Base-by-base conservation (phyloP, 2,797 vertebrate species). In the Triplophysa yarkandensis region DNA sequence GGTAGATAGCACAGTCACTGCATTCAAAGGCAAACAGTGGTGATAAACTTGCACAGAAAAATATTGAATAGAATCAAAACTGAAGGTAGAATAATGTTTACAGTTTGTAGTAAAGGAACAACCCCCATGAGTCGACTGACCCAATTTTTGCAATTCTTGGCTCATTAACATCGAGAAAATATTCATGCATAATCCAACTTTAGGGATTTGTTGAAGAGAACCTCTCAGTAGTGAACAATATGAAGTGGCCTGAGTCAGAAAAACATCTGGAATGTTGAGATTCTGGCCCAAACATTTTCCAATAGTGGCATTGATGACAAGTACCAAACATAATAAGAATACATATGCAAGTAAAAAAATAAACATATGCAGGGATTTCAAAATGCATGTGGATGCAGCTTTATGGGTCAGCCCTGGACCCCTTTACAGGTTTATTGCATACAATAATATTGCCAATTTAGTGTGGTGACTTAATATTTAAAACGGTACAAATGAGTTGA, bases 21-120 rank as follows among this genome's bases (percentile, higher is more conserved):
- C 17, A 61, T 84, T 83, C 74, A 86, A 91, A 92, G 89, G 90
- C 90, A 91, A 87, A 87, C 55, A 80, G 81, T 84, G 87, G 89
- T 91, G 87, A 86, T 68, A 83, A 87, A 86, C 74, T n/a, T 43
- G 46, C 78, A 74, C 74, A 55, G 81, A 25, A 54, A 50, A 71
- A 71, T 84, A 82, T 73, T 83, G 39, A 83, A 34, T 58, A 82
- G 81, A 81, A 66, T 19, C 30, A 41, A 65, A 81, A 71, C 17
- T 17, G 6, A 41, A 41, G 4, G 13, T 13, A 41, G 4, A 36
- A 27, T 41, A n/a, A n/a, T n/a, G n/a, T n/a, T n/a, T n/a, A n/a
- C n/a, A n/a, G n/a, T n/a, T n/a, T n/a, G n/a, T n/a, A n/a, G n/a
- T n/a, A n/a, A n/a, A n/a, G n/a, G n/a, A n/a, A n/a, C n/a, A 65